Evolutionary conservation across 1,140 invertebrate species (phyloP), one percentile per base, ranked within the genome.

Genomic region (Drosophila orosa): DNA sequence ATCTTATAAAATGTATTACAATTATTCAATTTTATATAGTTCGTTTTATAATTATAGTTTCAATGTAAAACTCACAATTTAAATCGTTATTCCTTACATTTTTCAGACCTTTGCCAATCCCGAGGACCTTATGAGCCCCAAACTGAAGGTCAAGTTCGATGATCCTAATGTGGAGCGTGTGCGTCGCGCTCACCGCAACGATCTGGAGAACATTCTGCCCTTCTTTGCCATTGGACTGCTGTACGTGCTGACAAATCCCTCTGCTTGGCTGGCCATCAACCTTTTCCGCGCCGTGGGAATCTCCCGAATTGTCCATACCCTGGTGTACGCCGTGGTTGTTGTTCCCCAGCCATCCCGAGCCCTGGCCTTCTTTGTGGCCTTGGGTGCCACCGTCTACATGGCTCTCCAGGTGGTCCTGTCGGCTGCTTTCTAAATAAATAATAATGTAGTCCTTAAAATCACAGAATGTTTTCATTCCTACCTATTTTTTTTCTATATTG

Each of bases 131-230:
- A 57, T 66, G 39, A 76, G 56, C 5, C 91, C 84, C 59, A 92
- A 92, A 29, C 79, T 86, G 25, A 93, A 94, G 72, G 92, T 94
- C 7, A 83, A 78, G 45, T 92, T 82, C 42, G 92, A 93, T 65
- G 93, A 95, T 76, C 91, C 92, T 6, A 93, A 95, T 74, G 91
- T 95, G 1, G 94, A 95, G 79, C 92, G 94, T 65, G 92, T 94
- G 13, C 92, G 93, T 25, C 91, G 95, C 74, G 94, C 94, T 15
- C 95, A 96, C 81, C 90, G 93, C 55, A 96, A 96, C 78, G 95
- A 96, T 80, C 72, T 96, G 54, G 95, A 96, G 87, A 96, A 95
- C 74, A 93, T 96, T 61, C 83, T 94, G 10, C 92, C 94, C 5
- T 96, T 95, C 92, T 92, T 95, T 9, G 76, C 93, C 2, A 91